Conservation (phyloP, 2,797 vertebrate genomes). For the Cyclura pinguis region DNA sequence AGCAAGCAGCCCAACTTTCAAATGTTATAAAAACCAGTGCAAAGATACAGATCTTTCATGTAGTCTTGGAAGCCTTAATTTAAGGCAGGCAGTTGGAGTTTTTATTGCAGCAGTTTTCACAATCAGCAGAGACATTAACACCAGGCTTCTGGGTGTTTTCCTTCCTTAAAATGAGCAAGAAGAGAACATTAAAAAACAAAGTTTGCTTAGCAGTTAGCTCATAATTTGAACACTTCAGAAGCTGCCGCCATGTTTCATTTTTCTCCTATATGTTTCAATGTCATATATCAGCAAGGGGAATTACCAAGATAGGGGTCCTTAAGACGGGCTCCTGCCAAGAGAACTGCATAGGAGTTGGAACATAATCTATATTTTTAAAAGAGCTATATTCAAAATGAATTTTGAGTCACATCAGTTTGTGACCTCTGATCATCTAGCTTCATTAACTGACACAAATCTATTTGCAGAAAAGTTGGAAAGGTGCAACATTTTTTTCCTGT, state of each 20-base stretch:
- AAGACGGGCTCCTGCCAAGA: conserved; percentile 51
- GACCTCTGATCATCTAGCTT: neutral
- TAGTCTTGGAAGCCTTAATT: conserved; percentile 79
- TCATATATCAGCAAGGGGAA: conserved; percentile 65
- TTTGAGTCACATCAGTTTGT: neutral
- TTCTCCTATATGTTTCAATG: conserved; percentile 81
- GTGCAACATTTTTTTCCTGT: neutral
- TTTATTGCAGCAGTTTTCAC: conserved; percentile 91
- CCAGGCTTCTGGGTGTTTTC: conserved; percentile 84
- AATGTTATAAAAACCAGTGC: conserved; percentile 78
- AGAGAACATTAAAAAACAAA: conserved; percentile 81
- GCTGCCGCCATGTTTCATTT: conserved; percentile 85
- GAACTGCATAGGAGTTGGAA: conserved; percentile 19
- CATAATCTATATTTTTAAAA: conserved; percentile 7
- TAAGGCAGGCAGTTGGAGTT: conserved; percentile 82
- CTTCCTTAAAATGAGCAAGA: conserved; percentile 79
- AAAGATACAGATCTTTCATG: conserved; percentile 77
- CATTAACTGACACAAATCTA: neutral
- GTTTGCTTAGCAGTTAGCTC: conserved; percentile 80
- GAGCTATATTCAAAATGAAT: neutral
- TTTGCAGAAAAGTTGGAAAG: neutral
- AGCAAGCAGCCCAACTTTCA: conserved; percentile 77
- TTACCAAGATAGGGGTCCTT: conserved; percentile 55
- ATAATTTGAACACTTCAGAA: conserved; percentile 83
- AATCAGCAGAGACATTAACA: conserved; percentile 89